Evolutionary conservation across 1,140 invertebrate genomes (phyloP), one percentile per base, ranked within the genome.

Genomic region (Streblospio benedicti): DNA sequence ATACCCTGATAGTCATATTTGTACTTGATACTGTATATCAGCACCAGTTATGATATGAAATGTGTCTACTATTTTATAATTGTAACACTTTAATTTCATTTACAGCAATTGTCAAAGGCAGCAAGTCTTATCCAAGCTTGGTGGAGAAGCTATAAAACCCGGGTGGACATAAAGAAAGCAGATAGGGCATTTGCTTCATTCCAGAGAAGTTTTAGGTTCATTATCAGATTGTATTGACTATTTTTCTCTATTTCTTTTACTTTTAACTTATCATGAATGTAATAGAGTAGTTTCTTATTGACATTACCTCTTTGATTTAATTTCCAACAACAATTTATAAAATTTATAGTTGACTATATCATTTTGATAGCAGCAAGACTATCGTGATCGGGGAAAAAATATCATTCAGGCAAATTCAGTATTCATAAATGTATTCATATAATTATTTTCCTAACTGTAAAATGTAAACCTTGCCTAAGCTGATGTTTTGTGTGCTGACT

Each of bases 181-280:
- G 65, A 75, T 52, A 67, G 64, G 57, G 66, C 69, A 18, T 70
- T 76, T 41, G 64, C 67, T 4, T 74, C 71, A 56, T 71, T 76
- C 57, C 75, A 76, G 45, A 70, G 68, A 56, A 65, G 64, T 3
- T 76, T 69, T 62, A 71, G 73, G 73, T 74, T 61, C 59, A 31
- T 45, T 23, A 31, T 56, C 14, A 9, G 6, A 35, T 14, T 50
- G 18, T 18, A 49, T 12, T n/a, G 28, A 28, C 33, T 61, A 23
- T 12, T 23, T 9, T 9, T 28, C 23, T 30, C 18, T 20, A 18
- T 30, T 27, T 53, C 25, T 35, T 25, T 3, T 41, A 16, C 31
- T n/a, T 31, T 53, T 20, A 23, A 27, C 14, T 16, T 55, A 31
- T 4, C 14, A 43, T n/a, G 3, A n/a, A n/a, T 12, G 12, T 54